Evolutionary conservation across 2,113 vertebrate genomes (phyloP), one percentile per base, ranked within the genome.

Genomic region (Montifringilla adamsi): DNA sequence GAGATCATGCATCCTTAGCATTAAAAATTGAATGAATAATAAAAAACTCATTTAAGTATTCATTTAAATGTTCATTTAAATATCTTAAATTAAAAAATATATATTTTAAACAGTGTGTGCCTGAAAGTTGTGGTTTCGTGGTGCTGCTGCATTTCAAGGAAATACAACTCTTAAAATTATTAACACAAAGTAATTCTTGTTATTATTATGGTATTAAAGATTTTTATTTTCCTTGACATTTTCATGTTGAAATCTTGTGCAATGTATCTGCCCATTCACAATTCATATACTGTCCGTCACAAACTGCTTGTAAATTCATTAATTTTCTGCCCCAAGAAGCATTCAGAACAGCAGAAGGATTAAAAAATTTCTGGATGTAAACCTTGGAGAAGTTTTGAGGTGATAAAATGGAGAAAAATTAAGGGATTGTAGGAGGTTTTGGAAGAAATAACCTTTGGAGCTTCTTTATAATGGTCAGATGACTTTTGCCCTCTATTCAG

Each of bases 401-500:
- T 37, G 18, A 15, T 64, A 53, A 75, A 89, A 85, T 66, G 24
- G 10, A 77, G 33, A 62, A 33, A 59, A 53, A 15, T 39, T 52
- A 58, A 73, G 27, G 50, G 26, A 24, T 66, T 23, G 33, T 50
- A 17, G 18, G 33, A 55, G 15, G 26, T 77, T 52, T 27, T 33
- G 35, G 55, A 37, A 72, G 59, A 73, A 80, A 70, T 49, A 87
- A 52, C 74, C 73, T 93, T 78, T 27, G 27, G 52, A 77, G 46
- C 66, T 49, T 90, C 73, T 79, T 41, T 72, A 28, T 59, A 81
- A 50, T 15, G 53, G 79, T 79, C 92, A 87, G 86, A 66, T 96
- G 90, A 94, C 88, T 95, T 96, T 95, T 82, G 67, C 76, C 70
- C 81, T 66, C 75, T 97, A 90, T 96, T 96, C 93, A 76, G 64